Evolutionary conservation across 2,888 invertebrate genomes (phyloP).

Genomic region (Drosophila demipolita): DNA sequence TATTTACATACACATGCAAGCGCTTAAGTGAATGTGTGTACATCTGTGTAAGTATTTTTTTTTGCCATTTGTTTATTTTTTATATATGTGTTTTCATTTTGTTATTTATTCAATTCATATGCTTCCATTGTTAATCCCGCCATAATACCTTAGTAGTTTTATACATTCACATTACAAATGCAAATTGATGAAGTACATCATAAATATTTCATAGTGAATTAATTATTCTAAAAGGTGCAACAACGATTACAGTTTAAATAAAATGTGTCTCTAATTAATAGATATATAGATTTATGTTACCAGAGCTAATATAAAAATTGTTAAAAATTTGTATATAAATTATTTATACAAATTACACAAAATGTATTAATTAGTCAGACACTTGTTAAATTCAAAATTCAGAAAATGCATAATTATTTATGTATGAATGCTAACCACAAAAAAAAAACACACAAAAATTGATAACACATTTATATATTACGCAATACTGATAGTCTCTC

Average conservation of each 20-base stretch:
- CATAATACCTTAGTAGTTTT: slow-evolving; percentile 28
- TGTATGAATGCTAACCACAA: neutral
- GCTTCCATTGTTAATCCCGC: slow-evolving; percentile 25
- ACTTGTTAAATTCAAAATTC: slow-evolving; percentile 1
- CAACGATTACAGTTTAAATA: slow-evolving; percentile 58
- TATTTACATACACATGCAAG: slow-evolving; percentile 9
- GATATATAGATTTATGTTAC: slow-evolving; percentile 9
- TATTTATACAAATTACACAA: slow-evolving; percentile 9
- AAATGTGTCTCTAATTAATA: slow-evolving; percentile 27
- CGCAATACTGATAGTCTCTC: slow-evolving; percentile 18
- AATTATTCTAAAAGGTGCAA: slow-evolving; percentile 63
- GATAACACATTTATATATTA: slow-evolving; percentile 18
- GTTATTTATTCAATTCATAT: slow-evolving; percentile 42
- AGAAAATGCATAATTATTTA: slow-evolving; percentile 5
- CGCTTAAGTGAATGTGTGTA: slow-evolving; percentile 9
- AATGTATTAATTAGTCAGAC: slow-evolving; percentile 16
- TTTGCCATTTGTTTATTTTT: slow-evolving; percentile 1
- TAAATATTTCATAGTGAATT: slow-evolving; percentile 58
- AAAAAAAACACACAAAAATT: neutral
- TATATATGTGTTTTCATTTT: slow-evolving; percentile 14
- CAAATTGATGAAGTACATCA: slow-evolving; percentile 47
- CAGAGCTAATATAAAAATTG: slow-evolving; percentile 9
- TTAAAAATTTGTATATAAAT: slow-evolving; percentile 11
- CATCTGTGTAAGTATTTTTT: slow-evolving; percentile 5
- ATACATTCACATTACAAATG: slow-evolving; percentile 40